Evolutionary conservation across 2,888 invertebrate genomes (phyloP), one percentile per base, ranked within the genome.

Genomic region (Arrhopalites spinosus): DNA sequence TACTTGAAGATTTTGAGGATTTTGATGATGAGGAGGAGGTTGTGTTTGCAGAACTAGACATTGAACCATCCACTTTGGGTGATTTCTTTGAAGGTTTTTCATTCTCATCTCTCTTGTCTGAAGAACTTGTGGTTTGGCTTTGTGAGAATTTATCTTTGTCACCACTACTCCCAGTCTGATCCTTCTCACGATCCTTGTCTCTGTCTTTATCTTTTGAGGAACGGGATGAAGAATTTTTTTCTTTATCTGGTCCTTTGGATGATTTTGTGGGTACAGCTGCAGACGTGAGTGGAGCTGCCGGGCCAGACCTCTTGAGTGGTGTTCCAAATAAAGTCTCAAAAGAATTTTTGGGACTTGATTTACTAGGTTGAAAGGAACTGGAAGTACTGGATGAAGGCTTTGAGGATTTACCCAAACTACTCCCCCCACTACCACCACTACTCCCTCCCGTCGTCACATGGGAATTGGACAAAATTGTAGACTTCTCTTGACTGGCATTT

Each of bases 321-420:
- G 91, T 88, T 0, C 95, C 95, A 87, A 95, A 95, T 61, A 95
- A 87, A 83, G 91, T 91, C 68, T 91, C 91, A 86, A 95, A 95
- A 78, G 90, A 89, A 83, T 79, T 81, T 29, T 74, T 78, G 20
- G 78, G 75, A 74, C 81, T 79, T 11, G 81, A 75, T 73, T 75
- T 70, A 20, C 67, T 36, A 56, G 23, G 61, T 36, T 27, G 43
- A 8, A 67, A 69, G 30, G 81, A 72, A 11, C 78, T 69, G 63
- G 81, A 47, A 25, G 77, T 47, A 43, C 69, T 76, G 27, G 76
- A 70, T n/a, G 61, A 29, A 1, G 72, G 76, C 36, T 75, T 75
- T 8, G 75, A 30, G 3, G 79, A 78, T 74, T 81, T 81, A 15
- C 81, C 81, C 36, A 36, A 36, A 36, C 36, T 36, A 36, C 36